These are phyloP conservation scores for Muscina levida DNA, from an alignment of 2,888 invertebrate species.

Conservation along the genomic window DNA sequence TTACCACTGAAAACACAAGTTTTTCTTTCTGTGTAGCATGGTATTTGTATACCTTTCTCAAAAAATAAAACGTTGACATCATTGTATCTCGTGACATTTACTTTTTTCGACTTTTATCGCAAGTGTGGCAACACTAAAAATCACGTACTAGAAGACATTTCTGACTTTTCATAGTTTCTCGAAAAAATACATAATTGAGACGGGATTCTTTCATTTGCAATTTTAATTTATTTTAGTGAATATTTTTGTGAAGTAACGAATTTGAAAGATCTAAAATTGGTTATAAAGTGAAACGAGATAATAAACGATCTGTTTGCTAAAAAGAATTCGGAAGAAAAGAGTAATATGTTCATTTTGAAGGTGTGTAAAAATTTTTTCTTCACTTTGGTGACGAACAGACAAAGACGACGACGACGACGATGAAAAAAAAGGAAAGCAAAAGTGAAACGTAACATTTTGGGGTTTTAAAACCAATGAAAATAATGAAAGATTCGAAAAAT, in stretches of 20 bases:
- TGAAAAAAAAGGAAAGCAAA: slow-evolving; percentile 54
- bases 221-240: slow-evolving; percentile 60
- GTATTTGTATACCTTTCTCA: too few species aligned
- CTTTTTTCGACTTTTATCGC: too few species aligned
- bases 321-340: slow-evolving; percentile 70
- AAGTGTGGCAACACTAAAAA: slow-evolving; percentile 12
- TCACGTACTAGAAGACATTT: slow-evolving; percentile 58
- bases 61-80: too few species aligned
- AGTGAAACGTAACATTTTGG: slow-evolving; percentile 65
- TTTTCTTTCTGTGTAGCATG: too few species aligned
- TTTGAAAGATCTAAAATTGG: slow-evolving; percentile 42
- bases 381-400: slow-evolving; percentile 43
- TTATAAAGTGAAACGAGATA: slow-evolving; percentile 49
- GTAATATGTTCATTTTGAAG: slow-evolving; percentile 78
- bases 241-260: slow-evolving; percentile 9
- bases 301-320: slow-evolving; percentile 42
- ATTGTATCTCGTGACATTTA: too few species aligned
- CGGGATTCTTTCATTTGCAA: slow-evolving; percentile 54
- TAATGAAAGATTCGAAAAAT: slow-evolving; percentile 68
- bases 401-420: slow-evolving; percentile 6
- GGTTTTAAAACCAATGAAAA: slow-evolving; percentile 48
- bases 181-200: slow-evolving; percentile 56
- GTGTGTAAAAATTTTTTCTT: slow-evolving; percentile 70
- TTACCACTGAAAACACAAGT: too few species aligned
- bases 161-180: slow-evolving; percentile 60